Evolutionary conservation across 2,113 vertebrate species (phyloP), one percentile per base, ranked within the genome.

Genomic region (Xiphorhynchus elegans): DNA sequence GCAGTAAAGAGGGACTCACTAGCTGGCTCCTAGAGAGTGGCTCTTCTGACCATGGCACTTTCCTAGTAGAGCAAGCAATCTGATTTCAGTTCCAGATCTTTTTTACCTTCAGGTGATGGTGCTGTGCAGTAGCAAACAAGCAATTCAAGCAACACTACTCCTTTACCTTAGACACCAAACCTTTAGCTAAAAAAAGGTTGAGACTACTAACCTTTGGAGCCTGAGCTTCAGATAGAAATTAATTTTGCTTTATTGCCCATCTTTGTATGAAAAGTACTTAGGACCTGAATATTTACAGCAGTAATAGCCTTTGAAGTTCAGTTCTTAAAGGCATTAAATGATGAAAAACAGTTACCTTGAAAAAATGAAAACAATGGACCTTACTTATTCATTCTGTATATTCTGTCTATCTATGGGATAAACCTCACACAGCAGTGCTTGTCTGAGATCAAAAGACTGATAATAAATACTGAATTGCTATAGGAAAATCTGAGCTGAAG

Each of bases 251-350:
- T 85, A 33, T 44, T 89, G 33, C 19, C 33, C 25, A 70, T 68
- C 29, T 90, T 95, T 91, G 72, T 96, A 96, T 92, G 31, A 96
- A 96, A 96, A 77, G 92, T 90, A 95, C 59, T 83, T 95, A 81
- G 84, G 91, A 95, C 50, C 75, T 97, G 92, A 97, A 82, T 96
- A 96, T 92, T 95, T 97, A 81, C 95, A 85, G 84, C 87, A 96
- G 63, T 85, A 95, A 92, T 93, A 72, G 77, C 87, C 74, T 96
- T 96, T 96, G 93, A 97, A 96, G 75, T 85, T 90, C 50, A 84
- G 50, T 83, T 72, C 73, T 90, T 97, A 95, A 90, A 98, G 78
- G 37, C 23, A 85, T 77, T 82, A 93, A 96, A 52, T 96, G 93
- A 75, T 46, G 64, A 95, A 97, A 98, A 97, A 97, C 78, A 13